Evolutionary conservation across 1,140 invertebrate genomes (phyloP), one percentile per base, ranked within the genome.

Genomic region (Lepidostoma basale): DNA sequence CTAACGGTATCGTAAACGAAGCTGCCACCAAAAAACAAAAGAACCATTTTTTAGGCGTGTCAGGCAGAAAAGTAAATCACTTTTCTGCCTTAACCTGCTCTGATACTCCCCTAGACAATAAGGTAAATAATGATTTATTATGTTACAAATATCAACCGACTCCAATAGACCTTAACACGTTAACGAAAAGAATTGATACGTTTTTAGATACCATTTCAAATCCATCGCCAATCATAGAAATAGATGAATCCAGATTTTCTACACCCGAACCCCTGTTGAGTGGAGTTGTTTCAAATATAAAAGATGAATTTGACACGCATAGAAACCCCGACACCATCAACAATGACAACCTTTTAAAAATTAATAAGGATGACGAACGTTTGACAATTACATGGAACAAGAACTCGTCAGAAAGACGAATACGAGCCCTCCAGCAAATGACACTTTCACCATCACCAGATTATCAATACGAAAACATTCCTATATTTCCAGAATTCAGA

Each of bases 141-240:
- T 47, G 25, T 56, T n/a, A 66, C 5, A 66, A 42, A 66, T 56
- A 58, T 30, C 22, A 56, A 60, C 49, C 52, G 12, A 65, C 54
- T 14, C 49, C 65, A 10, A 65, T 68, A 22, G 62, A 63, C 49
- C 62, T 72, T 16, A 36, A 39, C 2, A 60, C 20, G 36, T 23
- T 60, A 20, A 68, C 70, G 9, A 39, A 72, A 28, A 68, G 67
- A 63, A 72, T 72, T 22, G 70, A 68, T 33, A 66, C 30, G 40
- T 68, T 30, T 30, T 39, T 72, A 36, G 63, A 72, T 26, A 36
- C 44, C 6, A 18, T 66, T 20, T 66, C 70, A 22, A 69, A n/a
- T 66, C 28, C 58, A 45, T 66, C 59, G 18, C 63, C 71, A 18
- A 45, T 54, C n/a, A 28, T 64, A 30, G 67, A 73, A 14, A 2